Base-by-base conservation (phyloP, 2,113 vertebrate species). In the Pelecanoides urinatrix region DNA sequence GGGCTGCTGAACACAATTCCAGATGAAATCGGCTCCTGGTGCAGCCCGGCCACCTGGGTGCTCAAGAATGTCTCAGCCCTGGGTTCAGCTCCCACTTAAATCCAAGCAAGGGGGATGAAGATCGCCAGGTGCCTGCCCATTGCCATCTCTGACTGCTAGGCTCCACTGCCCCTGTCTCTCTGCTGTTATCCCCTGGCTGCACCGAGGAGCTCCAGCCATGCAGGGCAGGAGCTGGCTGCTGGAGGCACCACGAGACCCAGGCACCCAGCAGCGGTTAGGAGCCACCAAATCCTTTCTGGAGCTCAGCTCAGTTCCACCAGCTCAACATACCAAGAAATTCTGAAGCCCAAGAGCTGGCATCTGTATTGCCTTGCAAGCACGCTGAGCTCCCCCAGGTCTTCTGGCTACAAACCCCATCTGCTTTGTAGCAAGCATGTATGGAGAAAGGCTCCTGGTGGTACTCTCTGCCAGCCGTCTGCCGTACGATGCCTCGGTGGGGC, bases 211-310 rank as follows among this genome's bases (percentile, higher is more conserved):
- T 62, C 47, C 65, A 56, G 25, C 62, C 29, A 19, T 2, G 32
- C 23, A 67, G 23, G 56, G 56, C 45, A 92, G 50, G 26, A 85
- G 50, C 7, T 47, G 38, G 58, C 21, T 68, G 30, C 38, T 21
- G 58, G n/a, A 50, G 8, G 32, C 40, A 55, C 30, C 7, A 0
- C 0, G 1, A 66, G 11, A 65, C 27, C 13, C 67, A 36, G 13
- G 38, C 26, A 55, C 22, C 42, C 49, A 77, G 5, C 11, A 44
- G 27, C 1, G 0, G 4, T 19, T 92, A n/a, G 50, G 38, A 94
- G 26, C 16, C 55, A 92, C n/a, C 45, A 88, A 27, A 49, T 49
- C 17, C 20, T 44, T 65, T 30, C 68, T 71, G 63, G n/a, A 94
- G 45, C 38, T 63, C 58, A 45, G 23, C 32, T 49, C 47, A 44